Evolutionary conservation across 37 sponge, comb jelly and placozoan species (phyloP).

Genomic region (Crambe crambe): DNA sequence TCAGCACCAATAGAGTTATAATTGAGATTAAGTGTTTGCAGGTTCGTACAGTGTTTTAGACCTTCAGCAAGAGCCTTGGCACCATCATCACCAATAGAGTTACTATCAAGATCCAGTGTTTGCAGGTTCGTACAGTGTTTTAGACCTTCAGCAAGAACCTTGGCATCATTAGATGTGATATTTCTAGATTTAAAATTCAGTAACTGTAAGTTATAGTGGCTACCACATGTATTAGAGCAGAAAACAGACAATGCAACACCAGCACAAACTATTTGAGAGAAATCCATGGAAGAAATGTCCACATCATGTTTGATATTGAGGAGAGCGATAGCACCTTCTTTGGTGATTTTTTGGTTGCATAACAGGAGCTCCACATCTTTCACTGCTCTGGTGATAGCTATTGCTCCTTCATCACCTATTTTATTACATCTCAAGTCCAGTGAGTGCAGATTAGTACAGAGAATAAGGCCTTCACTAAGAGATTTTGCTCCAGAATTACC

Average conservation of each 20-base stretch:
- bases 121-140: background rate
- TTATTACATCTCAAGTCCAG: background rate
- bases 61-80: background rate
- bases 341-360: background rate
- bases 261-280: too few relatives aligned
- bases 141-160: background rate
- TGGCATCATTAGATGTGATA: too few relatives aligned
- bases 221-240: too few relatives aligned
- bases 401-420: background rate
- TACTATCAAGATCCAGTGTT: background rate
- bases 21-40: background rate
- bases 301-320: too few relatives aligned
- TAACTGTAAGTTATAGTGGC: too few relatives aligned
- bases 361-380: background rate
- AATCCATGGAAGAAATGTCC: too few relatives aligned
- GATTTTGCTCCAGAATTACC: background rate
- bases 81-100: background rate
- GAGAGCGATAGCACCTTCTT: background rate
- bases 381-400: background rate
- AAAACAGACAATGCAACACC: too few relatives aligned
- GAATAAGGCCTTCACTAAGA: background rate
- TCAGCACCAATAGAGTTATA: background rate
- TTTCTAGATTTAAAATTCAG: too few relatives aligned
- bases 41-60: background rate
- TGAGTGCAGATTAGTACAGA: background rate